Percentiles rank a stretch among this genome's conserved stretches.
Conservation (phyloP, 2,888 invertebrate species). For the Furcula furcula region DNA sequence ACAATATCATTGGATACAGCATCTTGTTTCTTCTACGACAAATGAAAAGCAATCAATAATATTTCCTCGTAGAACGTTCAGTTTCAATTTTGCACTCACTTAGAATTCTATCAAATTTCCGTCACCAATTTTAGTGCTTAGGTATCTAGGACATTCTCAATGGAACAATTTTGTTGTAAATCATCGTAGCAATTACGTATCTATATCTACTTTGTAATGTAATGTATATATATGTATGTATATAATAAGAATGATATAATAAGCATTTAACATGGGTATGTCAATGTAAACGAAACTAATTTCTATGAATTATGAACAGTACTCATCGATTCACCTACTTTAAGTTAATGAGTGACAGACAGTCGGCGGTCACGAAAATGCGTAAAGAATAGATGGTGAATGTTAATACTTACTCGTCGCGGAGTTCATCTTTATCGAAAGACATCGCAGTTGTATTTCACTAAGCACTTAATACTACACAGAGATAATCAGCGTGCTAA, state of each 20-base stretch:
- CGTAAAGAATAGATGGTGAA: conserved; percentile 4
- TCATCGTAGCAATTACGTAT: too few relatives aligned
- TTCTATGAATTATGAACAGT: conserved; percentile 11
- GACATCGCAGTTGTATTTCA: conserved; percentile 58
- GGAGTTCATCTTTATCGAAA: conserved; percentile 84
- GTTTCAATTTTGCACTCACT: too few relatives aligned
- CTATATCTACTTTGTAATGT: too few relatives aligned
- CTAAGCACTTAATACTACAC: conserved; percentile 48
- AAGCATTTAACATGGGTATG: too few relatives aligned
- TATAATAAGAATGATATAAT: too few relatives aligned
- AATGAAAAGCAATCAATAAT: not conserved
- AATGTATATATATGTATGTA: too few relatives aligned
- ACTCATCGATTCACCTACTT: conserved; percentile 34
- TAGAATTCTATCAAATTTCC: too few relatives aligned
- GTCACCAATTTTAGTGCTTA: too few relatives aligned
- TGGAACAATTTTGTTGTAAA: too few relatives aligned
- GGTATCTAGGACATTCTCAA: too few relatives aligned
- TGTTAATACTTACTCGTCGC: conserved; percentile 85
- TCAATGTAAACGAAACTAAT: conserved; percentile 1
- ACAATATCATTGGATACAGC: too few relatives aligned
- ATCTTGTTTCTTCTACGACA: too few relatives aligned
- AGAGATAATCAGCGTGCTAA: conserved; percentile 31
- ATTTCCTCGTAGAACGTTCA: not conserved
- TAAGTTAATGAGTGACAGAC: conserved; percentile 17
- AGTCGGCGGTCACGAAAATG: conserved; percentile 4